A percentile compares a stretch with the other conserved stretches of the same genome.
Conservation (phyloP, 2,888 invertebrate species). For the Chrysodeixis includens region DNA sequence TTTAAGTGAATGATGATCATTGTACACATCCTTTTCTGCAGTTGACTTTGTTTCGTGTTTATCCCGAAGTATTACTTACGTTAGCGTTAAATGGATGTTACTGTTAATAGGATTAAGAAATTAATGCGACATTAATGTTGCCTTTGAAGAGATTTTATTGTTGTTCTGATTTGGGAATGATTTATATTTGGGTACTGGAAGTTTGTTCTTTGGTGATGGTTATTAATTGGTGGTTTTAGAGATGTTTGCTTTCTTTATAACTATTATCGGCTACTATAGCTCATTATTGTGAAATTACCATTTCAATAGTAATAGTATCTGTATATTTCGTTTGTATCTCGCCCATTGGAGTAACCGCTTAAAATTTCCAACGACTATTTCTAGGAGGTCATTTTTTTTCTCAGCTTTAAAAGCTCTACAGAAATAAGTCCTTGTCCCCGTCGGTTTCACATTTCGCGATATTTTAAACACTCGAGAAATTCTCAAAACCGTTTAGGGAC, state of each 20-base stretch:
- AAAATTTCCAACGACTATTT: slow-evolving; percentile 40
- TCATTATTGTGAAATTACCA: no score
- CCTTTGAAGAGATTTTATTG: slow-evolving; percentile 52
- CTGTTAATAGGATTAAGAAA: slow-evolving; percentile 53
- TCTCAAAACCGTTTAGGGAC: slow-evolving; percentile 63
- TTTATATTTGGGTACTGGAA: slow-evolving; percentile 23
- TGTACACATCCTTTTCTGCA: slow-evolving; percentile 68
- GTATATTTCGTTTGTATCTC: not conserved
- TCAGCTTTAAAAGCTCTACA: slow-evolving; percentile 34
- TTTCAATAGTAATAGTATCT: no score
- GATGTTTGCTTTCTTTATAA: not conserved
- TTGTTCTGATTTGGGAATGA: slow-evolving; percentile 43
- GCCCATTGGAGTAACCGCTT: slow-evolving; percentile 7
- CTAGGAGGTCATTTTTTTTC: slow-evolving; percentile 32
- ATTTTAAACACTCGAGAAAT: slow-evolving; percentile 66
- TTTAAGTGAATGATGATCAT: slow-evolving; percentile 71
- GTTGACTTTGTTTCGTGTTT: slow-evolving; percentile 47
- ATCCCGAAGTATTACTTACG: slow-evolving; percentile 53
- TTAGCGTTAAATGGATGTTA: slow-evolving; percentile 54
- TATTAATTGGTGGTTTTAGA: not conserved
- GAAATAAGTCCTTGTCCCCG: slow-evolving; percentile 34
- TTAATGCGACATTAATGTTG: slow-evolving; percentile 55
- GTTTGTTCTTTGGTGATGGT: not conserved
- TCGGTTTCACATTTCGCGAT: slow-evolving; percentile 66
- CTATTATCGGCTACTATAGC: not conserved